Conservation (phyloP, 2,113 vertebrate species). For the Proteles cristata region DNA sequence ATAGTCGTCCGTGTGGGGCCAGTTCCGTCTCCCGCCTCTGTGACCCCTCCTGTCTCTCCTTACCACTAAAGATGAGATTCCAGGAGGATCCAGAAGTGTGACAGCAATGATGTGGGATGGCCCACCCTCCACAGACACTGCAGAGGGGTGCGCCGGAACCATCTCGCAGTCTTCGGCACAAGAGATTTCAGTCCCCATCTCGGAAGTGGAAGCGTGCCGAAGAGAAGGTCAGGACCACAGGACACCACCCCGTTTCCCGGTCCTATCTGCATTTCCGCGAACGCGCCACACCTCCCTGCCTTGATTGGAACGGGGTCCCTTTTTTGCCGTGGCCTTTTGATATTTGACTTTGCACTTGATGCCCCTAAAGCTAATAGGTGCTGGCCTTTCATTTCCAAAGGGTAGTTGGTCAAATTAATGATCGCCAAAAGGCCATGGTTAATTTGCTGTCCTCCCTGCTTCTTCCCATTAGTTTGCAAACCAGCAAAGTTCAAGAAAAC, state of each 20-base stretch:
- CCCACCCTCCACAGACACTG: too few relatives aligned
- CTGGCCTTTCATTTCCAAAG: slow-evolving; percentile 72
- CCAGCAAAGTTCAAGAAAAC: slow-evolving; percentile 16
- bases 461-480: slow-evolving; percentile 47
- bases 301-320: neutral
- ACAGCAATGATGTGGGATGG: fast-evolving
- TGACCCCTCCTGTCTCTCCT: fast-evolving
- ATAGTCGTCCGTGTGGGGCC: fast-evolving
- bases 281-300: fast-evolving
- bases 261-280: neutral
- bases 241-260: fast-evolving
- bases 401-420: slow-evolving; percentile 50
- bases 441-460: slow-evolving; percentile 7
- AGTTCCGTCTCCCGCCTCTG: neutral
- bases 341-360: slow-evolving; percentile 33
- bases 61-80: neutral
- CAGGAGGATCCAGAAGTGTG: neutral
- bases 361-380: slow-evolving; percentile 41
- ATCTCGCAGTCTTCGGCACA: too few relatives aligned
- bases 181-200: fast-evolving
- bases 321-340: slow-evolving; percentile 38
- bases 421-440: slow-evolving; percentile 44
- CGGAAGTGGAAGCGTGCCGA: neutral
- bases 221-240: fast-evolving
- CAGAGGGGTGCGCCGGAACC: fast-evolving